phyloP scores from a whole-genome alignment of 1,140 invertebrate species.

The Diploscapter pachys region DNA sequence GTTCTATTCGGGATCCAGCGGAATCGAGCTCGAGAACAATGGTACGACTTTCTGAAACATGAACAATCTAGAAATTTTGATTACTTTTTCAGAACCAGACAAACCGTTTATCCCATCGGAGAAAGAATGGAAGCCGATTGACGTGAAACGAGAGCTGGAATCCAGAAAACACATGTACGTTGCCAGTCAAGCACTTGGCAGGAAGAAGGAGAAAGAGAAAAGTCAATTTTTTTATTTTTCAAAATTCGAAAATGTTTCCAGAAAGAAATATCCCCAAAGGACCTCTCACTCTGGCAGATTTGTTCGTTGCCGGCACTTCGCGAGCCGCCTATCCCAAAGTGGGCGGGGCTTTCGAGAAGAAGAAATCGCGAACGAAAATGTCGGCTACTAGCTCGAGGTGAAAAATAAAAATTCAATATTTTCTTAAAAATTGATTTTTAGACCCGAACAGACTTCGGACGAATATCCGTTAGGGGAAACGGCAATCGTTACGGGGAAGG shows the following conservation, averaged over 20 bases:
- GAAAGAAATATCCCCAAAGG: not conserved
- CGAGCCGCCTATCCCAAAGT: conserved; percentile 2
- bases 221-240: not conserved
- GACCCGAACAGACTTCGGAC: not conserved
- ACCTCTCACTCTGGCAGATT: not conserved
- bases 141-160: conserved; percentile 17
- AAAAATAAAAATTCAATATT: too few species aligned
- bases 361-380: not conserved
- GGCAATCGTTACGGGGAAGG: not conserved
- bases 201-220: conserved; percentile 8
- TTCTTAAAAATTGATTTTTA: too few species aligned
- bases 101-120: not conserved
- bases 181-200: not conserved
- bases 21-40: too few species aligned
- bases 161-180: conserved; percentile 21
- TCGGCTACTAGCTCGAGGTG: not conserved
- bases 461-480: not conserved
- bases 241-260: not conserved
- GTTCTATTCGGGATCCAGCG: too few species aligned
- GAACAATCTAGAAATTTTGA: not conserved
- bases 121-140: not conserved
- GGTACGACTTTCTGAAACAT: too few species aligned
- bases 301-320: not conserved
- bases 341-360: not conserved
- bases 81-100: not conserved